Base-by-base conservation (phyloP, 2,113 vertebrate species). In the Megaceryle maxima region DNA sequence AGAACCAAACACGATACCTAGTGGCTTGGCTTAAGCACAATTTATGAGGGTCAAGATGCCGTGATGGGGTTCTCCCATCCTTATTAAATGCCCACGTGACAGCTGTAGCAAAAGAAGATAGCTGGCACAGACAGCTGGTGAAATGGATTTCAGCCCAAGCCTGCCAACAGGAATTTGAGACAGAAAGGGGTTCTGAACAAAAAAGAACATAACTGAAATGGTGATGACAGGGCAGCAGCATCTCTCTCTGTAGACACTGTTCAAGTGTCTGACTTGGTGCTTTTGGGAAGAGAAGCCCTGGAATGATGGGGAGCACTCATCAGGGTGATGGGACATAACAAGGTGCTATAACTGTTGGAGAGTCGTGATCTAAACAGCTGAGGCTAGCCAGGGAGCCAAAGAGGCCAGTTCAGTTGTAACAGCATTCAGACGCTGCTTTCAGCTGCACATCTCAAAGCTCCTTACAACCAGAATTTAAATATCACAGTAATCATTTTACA, bases 391-490 rank as follows among this genome's bases (percentile, higher is more conserved):
- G 57, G 51, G 35, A 93, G 39, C 39, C 37, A 69, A 64, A 81
- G 56, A 68, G 31, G 51, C 48, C 66, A 31, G 51, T 56, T 88
- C 39, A 55, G 22, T 84, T 79, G 79, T 75, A 92, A 70, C 69
- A 88, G 48, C 73, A 68, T 77, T 92, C 73, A 86, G 60, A 48
- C 4, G 63, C 44, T 53, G 44, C 72, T 92, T 96, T 81, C 77
- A 83, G 67, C 69, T 76, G 77, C 3, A 5, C 44, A 91, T 59
- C 83, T 91, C 81, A 70, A 87, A 88, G 90, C 60, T 91, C 69
- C 88, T 82, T 84, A 84, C 43, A 87, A 84, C 43, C 16, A 82
- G 80, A 82, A 95, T 92, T 94, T 93, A 83, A 96, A 89, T 90
- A 91, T 37, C 63, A 91, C 6, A 26, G 83, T 69, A 90, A 92